Base-by-base conservation (phyloP, 1,140 invertebrate species). In the Batillaria attramentaria region DNA sequence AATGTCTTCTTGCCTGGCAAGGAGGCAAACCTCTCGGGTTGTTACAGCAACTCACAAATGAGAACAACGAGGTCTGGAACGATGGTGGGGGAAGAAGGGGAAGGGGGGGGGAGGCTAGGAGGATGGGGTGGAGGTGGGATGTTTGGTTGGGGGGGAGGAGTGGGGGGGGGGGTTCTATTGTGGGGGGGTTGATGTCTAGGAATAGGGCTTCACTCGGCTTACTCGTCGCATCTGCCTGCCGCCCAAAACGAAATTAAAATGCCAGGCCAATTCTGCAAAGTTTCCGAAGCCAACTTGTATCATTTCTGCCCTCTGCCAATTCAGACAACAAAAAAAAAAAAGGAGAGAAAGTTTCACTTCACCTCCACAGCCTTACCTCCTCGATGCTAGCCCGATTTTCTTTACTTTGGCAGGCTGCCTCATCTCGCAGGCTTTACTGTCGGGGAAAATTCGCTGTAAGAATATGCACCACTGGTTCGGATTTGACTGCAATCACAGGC, bases 401-500 rank as follows among this genome's bases (percentile, higher is more conserved):
- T 60, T 74, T 35, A 24, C 20, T 24, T 39, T 75, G 73, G 73
- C 57, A 65, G 50, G 18, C 39, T n/a, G 54, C 37, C 54, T 39
- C 62, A 62, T 62, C 73, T 42, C 20, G 62, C 60, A 50, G 54
- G 50, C 73, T 62, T 75, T 35, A 65, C 73, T 62, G 57, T 75
- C 73, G 42, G 57, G 41, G 57, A 39, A 24, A 75, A 75, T 57
- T 62, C 35, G 24, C 57, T n/a, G 46, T 10, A 31, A 75, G 57
- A 75, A 75, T 75, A 75, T 75, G 73, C 73, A 42, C 73, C 46
- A 39, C 6, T 54, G 57, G 73, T 28, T 75, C 57, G 73, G 73
- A 75, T 75, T 75, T 75, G 73, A 75, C 73, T 75, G 73, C 73
- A 75, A 75, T 75, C 73, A 75, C 73, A 75, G 42, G 73, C 39